phyloP scores from a whole-genome alignment of 1,140 invertebrate species.

The Drosophila subpulchrella region DNA sequence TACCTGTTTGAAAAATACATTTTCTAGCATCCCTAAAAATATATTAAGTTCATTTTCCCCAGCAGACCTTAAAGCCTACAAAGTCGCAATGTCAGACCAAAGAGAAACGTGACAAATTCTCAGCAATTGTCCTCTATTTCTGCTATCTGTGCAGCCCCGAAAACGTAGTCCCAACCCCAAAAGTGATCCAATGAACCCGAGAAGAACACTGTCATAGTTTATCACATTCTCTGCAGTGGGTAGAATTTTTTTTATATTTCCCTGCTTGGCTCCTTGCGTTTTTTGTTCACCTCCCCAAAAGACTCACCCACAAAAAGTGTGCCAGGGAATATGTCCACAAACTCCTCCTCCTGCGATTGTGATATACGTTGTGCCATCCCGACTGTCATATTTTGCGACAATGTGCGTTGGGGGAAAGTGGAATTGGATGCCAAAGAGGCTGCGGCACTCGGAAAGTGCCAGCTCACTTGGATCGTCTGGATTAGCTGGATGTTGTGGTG shows the following conservation, averaged over 20 bases:
- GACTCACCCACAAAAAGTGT: constrained; percentile 22
- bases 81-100: neutral
- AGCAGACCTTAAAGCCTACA: constrained; percentile 4
- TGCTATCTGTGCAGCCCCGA: constrained; percentile 8
- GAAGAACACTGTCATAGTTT: constrained; percentile 48
- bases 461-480: constrained; percentile 60
- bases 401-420: constrained; percentile 27
- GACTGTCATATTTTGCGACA: constrained; percentile 68
- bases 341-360: constrained; percentile 34
- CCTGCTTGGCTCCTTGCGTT: constrained; percentile 37
- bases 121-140: constrained; percentile 32
- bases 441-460: constrained; percentile 53
- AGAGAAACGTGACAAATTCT: constrained; percentile 37
- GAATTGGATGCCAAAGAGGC: constrained; percentile 39
- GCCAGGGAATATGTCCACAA: constrained; percentile 51
- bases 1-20: no score
- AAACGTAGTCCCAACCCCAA: constrained; percentile 3
- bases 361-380: constrained; percentile 66
- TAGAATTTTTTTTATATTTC: constrained; percentile 30
- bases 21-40: neutral
- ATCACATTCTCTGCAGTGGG: constrained; percentile 58
- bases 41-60: neutral
- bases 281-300: constrained; percentile 34
- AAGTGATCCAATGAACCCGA: constrained; percentile 43
- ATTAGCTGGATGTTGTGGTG: constrained; percentile 64